phyloP scores from a whole-genome alignment of 1,140 invertebrate genomes.

The Maconellicoccus hirsutus region DNA sequence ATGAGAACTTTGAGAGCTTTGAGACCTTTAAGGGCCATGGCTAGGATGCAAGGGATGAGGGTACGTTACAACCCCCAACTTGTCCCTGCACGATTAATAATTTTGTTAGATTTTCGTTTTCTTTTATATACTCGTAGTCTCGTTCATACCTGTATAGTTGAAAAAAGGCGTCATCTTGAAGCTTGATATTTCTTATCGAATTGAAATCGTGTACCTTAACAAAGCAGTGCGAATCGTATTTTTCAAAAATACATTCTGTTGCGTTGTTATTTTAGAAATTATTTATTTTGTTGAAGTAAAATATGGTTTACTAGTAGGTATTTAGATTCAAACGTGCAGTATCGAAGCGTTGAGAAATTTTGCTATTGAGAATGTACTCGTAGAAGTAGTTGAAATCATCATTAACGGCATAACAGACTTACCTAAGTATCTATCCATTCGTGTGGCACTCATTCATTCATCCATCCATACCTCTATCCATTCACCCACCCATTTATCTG shows the following conservation, averaged over 20 bases:
- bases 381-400: not conserved
- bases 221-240: no score
- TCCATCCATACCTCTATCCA: no score
- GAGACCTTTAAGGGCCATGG: constrained; percentile 88
- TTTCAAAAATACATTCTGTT: no score
- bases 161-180: not conserved
- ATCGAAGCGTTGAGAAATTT: not conserved
- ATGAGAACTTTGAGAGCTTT: constrained; percentile 91
- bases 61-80: constrained; percentile 49
- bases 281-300: no score
- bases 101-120: not conserved
- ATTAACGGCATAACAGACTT: no score
- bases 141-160: no score
- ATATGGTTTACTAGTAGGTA: no score
- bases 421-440: no score
- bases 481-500: no score
- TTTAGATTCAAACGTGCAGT: not conserved
- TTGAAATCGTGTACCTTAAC: no score
- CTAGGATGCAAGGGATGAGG: constrained; percentile 95
- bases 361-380: not conserved
- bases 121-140: not conserved
- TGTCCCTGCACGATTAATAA: not conserved
- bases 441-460: no score
- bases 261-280: no score
- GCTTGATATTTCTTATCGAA: not conserved